These are phyloP conservation scores for Dorcus hopei DNA, from an alignment of 2,888 invertebrate species.

Conservation along the genomic window DNA sequence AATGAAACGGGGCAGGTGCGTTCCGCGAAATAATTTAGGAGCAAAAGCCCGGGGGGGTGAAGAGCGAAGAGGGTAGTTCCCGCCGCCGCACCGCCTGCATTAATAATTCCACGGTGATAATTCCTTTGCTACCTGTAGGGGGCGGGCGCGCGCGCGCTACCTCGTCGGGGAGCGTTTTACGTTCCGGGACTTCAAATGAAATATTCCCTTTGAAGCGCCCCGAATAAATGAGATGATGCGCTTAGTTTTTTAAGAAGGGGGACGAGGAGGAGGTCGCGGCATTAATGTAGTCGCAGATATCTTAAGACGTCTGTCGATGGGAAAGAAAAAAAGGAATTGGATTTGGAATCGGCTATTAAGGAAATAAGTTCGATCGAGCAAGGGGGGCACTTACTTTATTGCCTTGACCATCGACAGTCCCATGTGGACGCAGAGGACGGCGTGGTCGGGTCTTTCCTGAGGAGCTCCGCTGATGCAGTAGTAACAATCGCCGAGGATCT, in stretches of 20 bases:
- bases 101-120: too few species aligned
- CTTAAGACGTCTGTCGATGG: not conserved
- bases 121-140: too few species aligned
- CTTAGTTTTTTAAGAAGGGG: not conserved
- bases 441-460: slow-evolving; percentile 85
- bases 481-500: slow-evolving; percentile 96
- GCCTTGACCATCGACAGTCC: slow-evolving; percentile 95
- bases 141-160: too few species aligned
- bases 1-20: too few species aligned
- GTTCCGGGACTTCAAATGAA: too few species aligned
- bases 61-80: too few species aligned
- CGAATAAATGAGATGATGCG: too few species aligned
- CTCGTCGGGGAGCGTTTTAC: too few species aligned
- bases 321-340: not conserved
- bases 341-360: not conserved
- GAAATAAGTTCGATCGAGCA: not conserved
- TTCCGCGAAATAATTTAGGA: too few species aligned
- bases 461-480: slow-evolving; percentile 97
- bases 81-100: too few species aligned
- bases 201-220: too few species aligned
- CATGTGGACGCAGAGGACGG: slow-evolving; percentile 92
- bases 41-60: too few species aligned
- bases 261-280: not conserved
- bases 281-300: not conserved
- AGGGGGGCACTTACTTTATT: slow-evolving; percentile 72